Evolutionary conservation across 2,888 invertebrate species (phyloP), one percentile per base, ranked within the genome.

Genomic region (Erannis defoliaria): DNA sequence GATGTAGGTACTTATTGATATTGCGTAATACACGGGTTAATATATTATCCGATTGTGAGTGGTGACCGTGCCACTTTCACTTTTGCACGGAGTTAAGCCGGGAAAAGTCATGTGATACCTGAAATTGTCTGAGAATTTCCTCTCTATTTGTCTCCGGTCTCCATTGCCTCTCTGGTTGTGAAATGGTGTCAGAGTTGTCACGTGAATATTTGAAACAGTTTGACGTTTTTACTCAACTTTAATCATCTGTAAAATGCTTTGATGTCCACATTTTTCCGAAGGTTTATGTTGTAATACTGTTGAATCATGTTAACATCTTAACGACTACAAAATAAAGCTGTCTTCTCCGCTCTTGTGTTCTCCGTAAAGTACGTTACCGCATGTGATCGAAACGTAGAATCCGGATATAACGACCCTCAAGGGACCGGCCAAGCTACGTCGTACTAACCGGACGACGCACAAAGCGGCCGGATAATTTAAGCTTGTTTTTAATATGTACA

Each of bases 11-110:
- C 40, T 40, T 40, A 82, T 84, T 83, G 83, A 87, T 85, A 78
- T 91, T 90, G 80, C 82, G 71, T 84, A 90, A 91, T 74, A 75
- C 78, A 71, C 75, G 76, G 82, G 84, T 86, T 88, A 85, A 87
- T 89, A 88, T 90, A 57, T 88, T 87, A 87, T 89, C 85, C 84
- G 89, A 89, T 88, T 89, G 89, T 88, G 78, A 80, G 79, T 73
- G 79, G 80, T 81, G 81, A 81, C 79, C 79, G 79, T 74, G 71
- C 81, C 75, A 82, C 91, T 91, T 91, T 91, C 91, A 86, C 91
- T 90, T 87, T 82, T 75, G 83, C 85, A 76, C 78, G 80, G 81
- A 69, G 64, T 55, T 55, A 48, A 65, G 71, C 67, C 73, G 76
- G 79, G 84, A 85, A 84, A 84, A 82, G 78, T 81, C 83, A 80